phyloP scores from a whole-genome alignment of 2,113 vertebrate genomes.

The Cochlearius cochlearius region DNA sequence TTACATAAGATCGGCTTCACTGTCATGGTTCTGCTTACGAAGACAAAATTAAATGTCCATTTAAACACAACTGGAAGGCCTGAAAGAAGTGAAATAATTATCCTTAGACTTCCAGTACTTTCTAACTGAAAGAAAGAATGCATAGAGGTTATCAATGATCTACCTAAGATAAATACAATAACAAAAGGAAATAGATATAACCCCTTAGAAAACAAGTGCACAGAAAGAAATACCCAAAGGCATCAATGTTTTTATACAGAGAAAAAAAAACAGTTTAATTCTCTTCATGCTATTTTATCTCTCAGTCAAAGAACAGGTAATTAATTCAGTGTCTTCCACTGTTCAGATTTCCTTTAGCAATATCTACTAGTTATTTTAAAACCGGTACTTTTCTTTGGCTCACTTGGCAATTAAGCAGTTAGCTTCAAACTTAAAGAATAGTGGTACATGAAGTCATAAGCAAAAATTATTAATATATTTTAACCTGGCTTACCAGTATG shows the following conservation, averaged over 20 bases:
- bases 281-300: neutral
- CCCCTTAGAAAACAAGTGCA: neutral
- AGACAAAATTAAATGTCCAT: slow-evolving; percentile 15
- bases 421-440: neutral
- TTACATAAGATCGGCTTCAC: neutral
- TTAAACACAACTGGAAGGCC: neutral
- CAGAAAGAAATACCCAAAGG: neutral
- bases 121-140: neutral
- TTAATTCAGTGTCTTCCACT: neutral
- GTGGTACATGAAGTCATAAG: neutral
- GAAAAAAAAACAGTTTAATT: neutral
- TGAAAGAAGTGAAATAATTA: slow-evolving; percentile 3
- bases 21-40: neutral
- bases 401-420: neutral
- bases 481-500: neutral
- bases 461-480: neutral
- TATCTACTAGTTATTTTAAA: neutral
- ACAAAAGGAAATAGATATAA: neutral
- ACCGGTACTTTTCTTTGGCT: neutral
- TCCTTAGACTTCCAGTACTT: neutral
- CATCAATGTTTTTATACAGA: neutral
- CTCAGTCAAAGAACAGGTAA: neutral
- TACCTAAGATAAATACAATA: neutral
- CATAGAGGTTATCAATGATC: neutral
- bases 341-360: neutral